These are phyloP conservation scores for Halichoeres trimaculatus DNA, from an alignment of 2,113 vertebrate genomes.

Conservation along the genomic window DNA sequence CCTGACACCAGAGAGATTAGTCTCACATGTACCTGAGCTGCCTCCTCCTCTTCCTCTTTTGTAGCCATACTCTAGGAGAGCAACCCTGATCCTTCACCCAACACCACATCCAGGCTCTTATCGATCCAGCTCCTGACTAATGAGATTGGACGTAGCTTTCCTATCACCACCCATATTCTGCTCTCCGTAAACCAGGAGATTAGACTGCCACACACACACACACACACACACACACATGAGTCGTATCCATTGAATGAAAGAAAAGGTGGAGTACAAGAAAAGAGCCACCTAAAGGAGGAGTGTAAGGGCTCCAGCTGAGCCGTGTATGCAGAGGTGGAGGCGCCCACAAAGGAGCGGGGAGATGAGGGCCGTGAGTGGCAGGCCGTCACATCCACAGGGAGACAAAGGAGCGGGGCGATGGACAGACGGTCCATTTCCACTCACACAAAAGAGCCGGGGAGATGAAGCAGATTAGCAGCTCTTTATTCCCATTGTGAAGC, in stretches of 20 bases:
- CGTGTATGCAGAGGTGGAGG: slow-evolving; percentile 25
- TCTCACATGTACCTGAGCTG: no score
- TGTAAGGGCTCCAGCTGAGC: slow-evolving; percentile 51
- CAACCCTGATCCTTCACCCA: slow-evolving; percentile 44
- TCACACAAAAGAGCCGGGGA: slow-evolving; percentile 71
- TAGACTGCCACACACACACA: slow-evolving; percentile 57
- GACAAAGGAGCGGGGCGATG: slow-evolving; percentile 70
- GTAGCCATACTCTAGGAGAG: slow-evolving; percentile 40
- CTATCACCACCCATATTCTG: slow-evolving; percentile 53
- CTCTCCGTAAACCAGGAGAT: slow-evolving; percentile 68
- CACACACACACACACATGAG: no score
- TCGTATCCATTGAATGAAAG: no score
- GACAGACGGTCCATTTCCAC: slow-evolving; percentile 80
- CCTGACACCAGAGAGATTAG: slow-evolving; percentile 60
- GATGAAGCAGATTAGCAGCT: slow-evolving; percentile 79
- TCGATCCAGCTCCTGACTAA: slow-evolving; percentile 63
- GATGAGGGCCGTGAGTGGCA: slow-evolving; percentile 77
- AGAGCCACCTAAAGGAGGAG: slow-evolving; percentile 55
- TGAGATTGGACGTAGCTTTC: slow-evolving; percentile 61
- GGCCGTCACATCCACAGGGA: slow-evolving; percentile 65
- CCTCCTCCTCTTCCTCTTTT: slow-evolving; percentile 4
- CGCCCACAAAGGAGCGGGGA: slow-evolving; percentile 59
- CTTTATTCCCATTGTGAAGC: slow-evolving; percentile 75
- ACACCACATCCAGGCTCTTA: slow-evolving; percentile 56
- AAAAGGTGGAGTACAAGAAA: slow-evolving; percentile 55